phyloP scores from a whole-genome alignment of 2,113 vertebrate genomes.

The Hemiscyllium ocellatum region DNA sequence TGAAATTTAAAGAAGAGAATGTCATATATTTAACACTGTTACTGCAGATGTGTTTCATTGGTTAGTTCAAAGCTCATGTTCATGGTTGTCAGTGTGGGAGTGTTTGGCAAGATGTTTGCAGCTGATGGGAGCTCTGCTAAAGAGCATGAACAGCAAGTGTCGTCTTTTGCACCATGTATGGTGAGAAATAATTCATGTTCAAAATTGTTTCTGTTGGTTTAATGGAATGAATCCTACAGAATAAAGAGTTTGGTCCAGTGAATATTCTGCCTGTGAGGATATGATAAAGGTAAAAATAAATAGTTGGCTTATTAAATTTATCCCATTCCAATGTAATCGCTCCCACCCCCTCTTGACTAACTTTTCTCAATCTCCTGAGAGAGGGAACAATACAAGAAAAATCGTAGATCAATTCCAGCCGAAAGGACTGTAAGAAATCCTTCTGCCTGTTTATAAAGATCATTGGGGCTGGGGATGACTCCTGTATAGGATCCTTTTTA shows the following conservation, averaged over 20 bases:
- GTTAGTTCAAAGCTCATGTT: not conserved
- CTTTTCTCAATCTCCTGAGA: not conserved
- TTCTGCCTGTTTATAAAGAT: not conserved
- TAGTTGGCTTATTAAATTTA: not conserved
- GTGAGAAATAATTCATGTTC: not conserved
- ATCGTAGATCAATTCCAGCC: not conserved
- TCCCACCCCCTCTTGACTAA: not conserved
- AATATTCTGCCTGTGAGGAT: not conserved
- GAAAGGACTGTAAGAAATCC: not conserved
- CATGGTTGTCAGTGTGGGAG: slow-evolving; percentile 4
- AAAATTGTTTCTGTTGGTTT: not conserved
- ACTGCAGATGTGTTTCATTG: not conserved
- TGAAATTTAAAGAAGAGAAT: not conserved
- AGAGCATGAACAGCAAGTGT: not conserved
- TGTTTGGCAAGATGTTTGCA: not conserved
- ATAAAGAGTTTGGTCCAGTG: not conserved
- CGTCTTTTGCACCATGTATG: not conserved
- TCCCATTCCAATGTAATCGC: not conserved
- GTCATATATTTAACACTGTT: not conserved
- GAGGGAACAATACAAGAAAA: not conserved
- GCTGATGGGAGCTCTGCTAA: not conserved
- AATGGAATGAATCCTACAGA: not conserved
- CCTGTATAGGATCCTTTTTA: no score
- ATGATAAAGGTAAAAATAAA: not conserved
- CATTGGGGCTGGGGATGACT: not conserved